These are phyloP conservation scores for Stylophora pistillata DNA, from an alignment of 64 coral and sea anemone species.

Conservation along the genomic window DNA sequence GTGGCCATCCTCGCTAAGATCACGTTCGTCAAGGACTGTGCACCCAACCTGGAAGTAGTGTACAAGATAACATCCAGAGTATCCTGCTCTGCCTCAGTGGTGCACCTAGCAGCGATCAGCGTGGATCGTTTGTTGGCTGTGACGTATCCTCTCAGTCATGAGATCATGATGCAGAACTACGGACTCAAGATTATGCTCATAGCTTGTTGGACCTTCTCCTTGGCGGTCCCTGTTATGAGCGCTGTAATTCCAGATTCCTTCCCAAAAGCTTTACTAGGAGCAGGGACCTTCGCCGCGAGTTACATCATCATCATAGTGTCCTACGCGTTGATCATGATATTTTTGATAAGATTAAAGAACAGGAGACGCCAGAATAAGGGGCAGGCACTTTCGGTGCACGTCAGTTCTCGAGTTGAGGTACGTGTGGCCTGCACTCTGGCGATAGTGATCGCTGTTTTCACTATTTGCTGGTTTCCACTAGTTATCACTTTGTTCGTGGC, in stretches of 20 bases:
- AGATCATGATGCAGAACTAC: constrained; percentile 1
- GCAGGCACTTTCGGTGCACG: not conserved
- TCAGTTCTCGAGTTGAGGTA: not conserved
- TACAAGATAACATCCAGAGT: not conserved
- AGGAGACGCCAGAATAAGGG: not conserved
- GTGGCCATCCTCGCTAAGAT: not conserved
- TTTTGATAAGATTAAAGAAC: not conserved
- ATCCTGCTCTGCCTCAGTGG: not conserved
- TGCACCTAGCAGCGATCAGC: constrained; percentile 4
- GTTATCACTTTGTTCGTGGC: not conserved
- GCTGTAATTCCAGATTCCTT: not conserved
- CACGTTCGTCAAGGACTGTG: constrained; percentile 5
- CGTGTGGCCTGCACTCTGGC: not conserved
- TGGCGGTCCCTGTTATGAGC: not conserved
- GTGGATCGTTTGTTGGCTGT: constrained; percentile 13
- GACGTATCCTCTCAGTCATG: not conserved
- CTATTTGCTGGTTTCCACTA: not conserved
- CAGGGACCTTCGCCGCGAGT: not conserved
- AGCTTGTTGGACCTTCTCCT: not conserved
- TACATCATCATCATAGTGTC: not conserved
- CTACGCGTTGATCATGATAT: constrained; percentile 9
- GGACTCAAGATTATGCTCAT: not conserved
- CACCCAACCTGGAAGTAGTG: not conserved
- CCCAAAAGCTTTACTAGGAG: not conserved
- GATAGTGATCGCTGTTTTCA: not conserved